Evolutionary conservation across 1,140 invertebrate genomes (phyloP), one percentile per base, ranked within the genome.

Genomic region (Nixonia krombeini): DNA sequence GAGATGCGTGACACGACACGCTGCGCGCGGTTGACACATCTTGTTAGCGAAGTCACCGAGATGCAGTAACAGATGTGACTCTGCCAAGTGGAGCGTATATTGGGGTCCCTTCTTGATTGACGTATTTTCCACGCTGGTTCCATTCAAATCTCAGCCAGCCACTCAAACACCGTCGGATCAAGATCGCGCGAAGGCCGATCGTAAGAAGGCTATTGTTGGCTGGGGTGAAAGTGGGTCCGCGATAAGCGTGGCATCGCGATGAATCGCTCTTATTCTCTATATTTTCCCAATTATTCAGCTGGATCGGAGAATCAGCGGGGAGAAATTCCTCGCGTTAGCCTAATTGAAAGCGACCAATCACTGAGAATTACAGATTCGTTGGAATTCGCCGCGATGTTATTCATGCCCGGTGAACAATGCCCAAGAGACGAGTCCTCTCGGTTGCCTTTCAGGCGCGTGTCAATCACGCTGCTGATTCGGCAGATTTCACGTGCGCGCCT

Each of bases 71-170:
- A 81, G 79, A 81, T 81, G 79, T 76, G 76, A 63, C 53, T 59
- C 52, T 73, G 72, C 68, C 72, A 81, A 73, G 70, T 65, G 73
- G 73, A 78, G 78, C 72, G 67, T 72, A 70, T 64, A 72, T 63
- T 70, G 38, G 74, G 74, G 66, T 76, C 72, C 49, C 63, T 26
- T 49, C 58, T 74, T 83, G 80, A 83, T 82, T 82, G 81, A 83
- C 81, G 81, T 81, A 81, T 82, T 83, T 82, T 83, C 74, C 72
- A 70, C 70, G 65, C 71, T 71, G 67, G 65, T 65, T 75, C 67
- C 70, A 75, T 74, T 69, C 62, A 74, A 74, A 72, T 72, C 72
- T 68, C 42, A 61, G 1, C 41, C 5, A 63, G 69, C 58, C 47
- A 66, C 58, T 69, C 45, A 23, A 55, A 58, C 37, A 41, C 40